Conservation (phyloP, 2,113 vertebrate species). For the Pygoscelis adeliae region DNA sequence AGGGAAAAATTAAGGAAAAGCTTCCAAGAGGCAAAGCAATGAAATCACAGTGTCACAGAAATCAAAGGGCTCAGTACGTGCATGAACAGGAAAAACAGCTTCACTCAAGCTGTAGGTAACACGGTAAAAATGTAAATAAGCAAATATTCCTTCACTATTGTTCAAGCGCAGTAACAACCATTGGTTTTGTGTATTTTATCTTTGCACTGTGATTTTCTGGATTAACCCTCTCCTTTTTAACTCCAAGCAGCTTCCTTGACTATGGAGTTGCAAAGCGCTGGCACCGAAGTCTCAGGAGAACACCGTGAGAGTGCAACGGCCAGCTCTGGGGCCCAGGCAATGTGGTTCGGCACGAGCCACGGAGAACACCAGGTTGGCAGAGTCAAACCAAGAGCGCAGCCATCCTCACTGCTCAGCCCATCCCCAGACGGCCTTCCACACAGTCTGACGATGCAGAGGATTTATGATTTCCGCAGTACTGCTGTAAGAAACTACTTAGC, state of each 20-base stretch:
- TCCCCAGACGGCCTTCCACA: background rate
- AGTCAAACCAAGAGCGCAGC: background rate
- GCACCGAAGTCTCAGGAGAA: background rate
- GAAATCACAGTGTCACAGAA: background rate
- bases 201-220: background rate
- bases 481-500: background rate
- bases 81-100: background rate
- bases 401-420: background rate
- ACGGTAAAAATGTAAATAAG: background rate
- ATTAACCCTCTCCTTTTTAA: background rate
- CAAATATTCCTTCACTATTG: background rate
- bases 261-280: background rate
- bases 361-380: background rate
- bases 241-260: background rate
- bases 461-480: background rate
- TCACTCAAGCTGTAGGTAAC: background rate
- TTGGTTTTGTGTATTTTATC: background rate
- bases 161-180: fast-evolving
- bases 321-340: background rate
- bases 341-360: fast-evolving
- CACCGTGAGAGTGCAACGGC: fast-evolving
- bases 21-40: background rate
- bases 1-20: background rate
- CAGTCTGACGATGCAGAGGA: fast-evolving
- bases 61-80: background rate